Evolutionary conservation across 2,797 vertebrate genomes (phyloP).

Genomic region (Myotis planiceps): DNA sequence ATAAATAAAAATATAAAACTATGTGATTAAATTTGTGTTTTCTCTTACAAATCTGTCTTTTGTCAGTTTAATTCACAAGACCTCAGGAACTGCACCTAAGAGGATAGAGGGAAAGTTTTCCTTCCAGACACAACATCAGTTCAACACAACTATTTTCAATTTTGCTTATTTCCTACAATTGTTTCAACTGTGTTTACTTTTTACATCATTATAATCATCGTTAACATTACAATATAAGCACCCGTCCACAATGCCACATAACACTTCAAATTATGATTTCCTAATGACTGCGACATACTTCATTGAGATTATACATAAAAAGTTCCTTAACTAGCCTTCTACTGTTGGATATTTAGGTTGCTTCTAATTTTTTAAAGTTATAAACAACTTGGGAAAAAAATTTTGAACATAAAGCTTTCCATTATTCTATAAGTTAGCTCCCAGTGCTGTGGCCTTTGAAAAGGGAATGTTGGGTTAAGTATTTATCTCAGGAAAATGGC

Average conservation of each 20-base stretch:
- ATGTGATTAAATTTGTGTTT: neutral
- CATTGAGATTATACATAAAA: neutral
- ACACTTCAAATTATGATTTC: neutral
- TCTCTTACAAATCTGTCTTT: neutral
- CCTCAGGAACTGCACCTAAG: neutral
- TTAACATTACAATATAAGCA: neutral
- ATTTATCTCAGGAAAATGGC: neutral
- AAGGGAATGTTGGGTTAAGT: neutral
- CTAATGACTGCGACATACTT: neutral
- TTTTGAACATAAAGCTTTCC: neutral
- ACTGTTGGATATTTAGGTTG: neutral
- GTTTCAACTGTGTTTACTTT: slow-evolving; percentile 13
- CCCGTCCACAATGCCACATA: neutral
- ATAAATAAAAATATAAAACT: neutral
- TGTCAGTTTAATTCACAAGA: neutral
- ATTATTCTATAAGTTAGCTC: neutral
- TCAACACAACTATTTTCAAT: neutral
- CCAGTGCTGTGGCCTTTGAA: neutral
- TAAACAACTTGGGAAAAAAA: neutral
- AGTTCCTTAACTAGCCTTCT: neutral
- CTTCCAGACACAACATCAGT: neutral
- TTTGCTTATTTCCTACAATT: neutral
- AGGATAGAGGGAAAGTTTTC: neutral
- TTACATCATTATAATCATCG: neutral
- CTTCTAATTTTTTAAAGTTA: neutral